A percentile compares a stretch with the other conserved stretches of the same genome.
phyloP scores from a whole-genome alignment of 2,888 invertebrate genomes.

The Brenthis ino region DNA sequence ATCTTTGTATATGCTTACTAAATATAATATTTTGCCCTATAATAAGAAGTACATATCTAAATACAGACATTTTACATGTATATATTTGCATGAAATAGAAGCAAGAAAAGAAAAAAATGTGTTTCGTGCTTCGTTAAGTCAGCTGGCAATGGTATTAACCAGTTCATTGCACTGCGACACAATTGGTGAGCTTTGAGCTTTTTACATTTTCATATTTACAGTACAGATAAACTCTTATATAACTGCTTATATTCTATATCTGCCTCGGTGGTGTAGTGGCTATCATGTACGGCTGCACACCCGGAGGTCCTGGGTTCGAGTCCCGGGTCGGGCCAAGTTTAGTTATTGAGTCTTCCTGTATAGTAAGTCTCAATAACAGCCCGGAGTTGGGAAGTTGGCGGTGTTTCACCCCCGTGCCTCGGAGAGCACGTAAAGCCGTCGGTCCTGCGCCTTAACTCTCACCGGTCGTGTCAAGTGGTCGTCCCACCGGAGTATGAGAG shows the following conservation, averaged over 20 bases:
- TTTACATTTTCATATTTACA: not conserved
- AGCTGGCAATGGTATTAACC: constrained; percentile 13
- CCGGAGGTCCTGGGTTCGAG: too few species aligned
- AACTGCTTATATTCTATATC: not conserved
- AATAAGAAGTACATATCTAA: not conserved
- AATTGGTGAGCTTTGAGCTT: not conserved
- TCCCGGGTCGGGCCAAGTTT: too few species aligned
- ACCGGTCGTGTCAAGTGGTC: too few species aligned
- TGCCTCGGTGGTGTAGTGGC: too few species aligned
- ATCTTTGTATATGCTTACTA: not conserved
- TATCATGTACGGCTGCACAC: too few species aligned
- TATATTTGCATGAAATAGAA: not conserved
- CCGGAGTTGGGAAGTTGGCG: too few species aligned
- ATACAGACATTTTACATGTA: not conserved
- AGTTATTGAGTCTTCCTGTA: too few species aligned
- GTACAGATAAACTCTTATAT: not conserved
- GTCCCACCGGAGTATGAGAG: too few species aligned
- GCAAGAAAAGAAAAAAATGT: not conserved
- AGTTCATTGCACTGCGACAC: constrained; percentile 17
- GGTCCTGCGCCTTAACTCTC: too few species aligned
- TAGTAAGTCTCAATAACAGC: too few species aligned
- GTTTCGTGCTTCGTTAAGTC: constrained; percentile 14
- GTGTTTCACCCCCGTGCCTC: too few species aligned
- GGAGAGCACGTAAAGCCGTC: too few species aligned
- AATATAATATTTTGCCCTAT: not conserved